Evolutionary conservation across 2,113 vertebrate genomes (phyloP).

Genomic region (Sinocyclocheilus maitianheensis): DNA sequence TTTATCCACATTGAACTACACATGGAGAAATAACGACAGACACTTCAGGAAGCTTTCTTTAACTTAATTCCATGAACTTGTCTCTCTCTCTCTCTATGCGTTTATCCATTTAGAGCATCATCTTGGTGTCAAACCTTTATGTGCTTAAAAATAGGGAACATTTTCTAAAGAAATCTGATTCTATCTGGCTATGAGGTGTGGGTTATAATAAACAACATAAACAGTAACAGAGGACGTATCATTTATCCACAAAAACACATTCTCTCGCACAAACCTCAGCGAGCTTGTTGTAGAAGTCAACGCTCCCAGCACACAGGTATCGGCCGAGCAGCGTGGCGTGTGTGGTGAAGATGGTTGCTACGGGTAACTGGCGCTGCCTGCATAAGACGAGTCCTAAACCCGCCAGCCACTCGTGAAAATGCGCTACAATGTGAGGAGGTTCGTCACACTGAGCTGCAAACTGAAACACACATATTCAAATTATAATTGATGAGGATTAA

Average conservation of each 20-base stretch:
- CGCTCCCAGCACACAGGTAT: conserved; percentile 88
- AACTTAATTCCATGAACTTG: background rate
- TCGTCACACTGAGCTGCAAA: conserved; percentile 85
- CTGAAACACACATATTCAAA: conserved; percentile 62
- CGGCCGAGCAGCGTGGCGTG: conserved; percentile 89
- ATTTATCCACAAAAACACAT: background rate
- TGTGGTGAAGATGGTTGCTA: conserved; percentile 93
- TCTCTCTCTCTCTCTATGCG: too few relatives aligned
- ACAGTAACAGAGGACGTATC: background rate
- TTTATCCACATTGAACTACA: conserved; percentile 91
- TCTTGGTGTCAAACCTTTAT: background rate
- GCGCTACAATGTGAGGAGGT: conserved; percentile 83
- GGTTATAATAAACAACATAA: background rate
- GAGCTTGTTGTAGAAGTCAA: conserved; percentile 94
- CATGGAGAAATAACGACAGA: background rate
- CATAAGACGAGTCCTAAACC: conserved; percentile 86
- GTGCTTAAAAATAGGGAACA: background rate
- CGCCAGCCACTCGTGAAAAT: conserved; percentile 92
- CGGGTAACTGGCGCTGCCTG: conserved; percentile 79
- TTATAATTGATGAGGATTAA: background rate
- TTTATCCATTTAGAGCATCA: background rate
- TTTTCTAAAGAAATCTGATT: background rate
- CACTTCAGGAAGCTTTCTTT: background rate
- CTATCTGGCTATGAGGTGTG: too few relatives aligned
- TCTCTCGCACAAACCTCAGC: conserved; percentile 71